A percentile compares a stretch with the other conserved stretches of the same genome.
Conservation (phyloP, 1,140 invertebrate genomes). For the Rhyacophila brunnea region DNA sequence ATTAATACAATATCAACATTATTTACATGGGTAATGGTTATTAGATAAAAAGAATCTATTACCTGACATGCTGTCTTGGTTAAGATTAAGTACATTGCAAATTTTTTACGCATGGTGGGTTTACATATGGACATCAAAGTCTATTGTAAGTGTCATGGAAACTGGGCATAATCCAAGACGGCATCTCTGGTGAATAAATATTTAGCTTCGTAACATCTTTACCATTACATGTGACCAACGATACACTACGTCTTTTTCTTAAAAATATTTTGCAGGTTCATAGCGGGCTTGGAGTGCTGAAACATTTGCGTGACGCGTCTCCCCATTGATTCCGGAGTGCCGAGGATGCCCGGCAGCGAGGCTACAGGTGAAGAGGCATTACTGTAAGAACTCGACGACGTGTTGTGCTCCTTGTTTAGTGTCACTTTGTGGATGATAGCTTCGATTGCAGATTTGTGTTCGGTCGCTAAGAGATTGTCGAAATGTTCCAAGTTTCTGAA, state of each 20-base stretch:
- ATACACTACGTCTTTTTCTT: conserved; percentile 49
- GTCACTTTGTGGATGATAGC: conserved; percentile 41
- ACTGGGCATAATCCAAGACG: too few species aligned
- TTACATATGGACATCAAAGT: too few species aligned
- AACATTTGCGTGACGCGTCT: conserved; percentile 50
- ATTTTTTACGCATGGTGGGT: too few species aligned
- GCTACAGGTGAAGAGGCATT: neutral
- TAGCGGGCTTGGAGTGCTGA: conserved; percentile 49
- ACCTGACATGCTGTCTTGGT: too few species aligned
- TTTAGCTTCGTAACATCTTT: too few species aligned
- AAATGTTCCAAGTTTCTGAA: conserved; percentile 26
- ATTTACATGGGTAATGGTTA: too few species aligned
- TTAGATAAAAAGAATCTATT: too few species aligned
- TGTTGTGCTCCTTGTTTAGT: conserved; percentile 8
- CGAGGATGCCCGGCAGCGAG: conserved; percentile 35
- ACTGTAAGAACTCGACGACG: neutral
- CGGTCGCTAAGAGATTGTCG: conserved; percentile 14
- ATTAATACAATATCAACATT: too few species aligned
- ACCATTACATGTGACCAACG: too few species aligned
- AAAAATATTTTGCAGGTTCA: conserved; percentile 52
- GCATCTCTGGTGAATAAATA: too few species aligned
- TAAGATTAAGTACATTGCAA: too few species aligned
- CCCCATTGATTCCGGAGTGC: conserved; percentile 45
- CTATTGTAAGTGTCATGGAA: too few species aligned
- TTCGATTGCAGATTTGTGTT: conserved; percentile 47